Base-by-base conservation (phyloP, 2,113 vertebrate genomes). In the Prunella himalayana region DNA sequence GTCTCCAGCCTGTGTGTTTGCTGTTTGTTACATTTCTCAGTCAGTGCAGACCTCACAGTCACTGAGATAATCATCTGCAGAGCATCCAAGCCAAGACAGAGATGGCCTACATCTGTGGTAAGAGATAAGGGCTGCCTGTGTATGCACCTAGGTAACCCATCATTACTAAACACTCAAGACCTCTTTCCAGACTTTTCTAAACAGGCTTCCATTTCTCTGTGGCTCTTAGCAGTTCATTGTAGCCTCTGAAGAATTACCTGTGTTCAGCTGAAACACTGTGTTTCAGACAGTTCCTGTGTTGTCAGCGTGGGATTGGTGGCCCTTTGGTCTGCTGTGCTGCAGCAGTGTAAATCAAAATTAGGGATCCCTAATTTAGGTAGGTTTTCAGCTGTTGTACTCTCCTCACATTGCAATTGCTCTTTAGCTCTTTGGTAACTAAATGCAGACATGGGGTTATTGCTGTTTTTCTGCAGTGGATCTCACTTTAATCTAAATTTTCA, bases 261-360 rank as follows among this genome's bases (percentile, higher is more conserved):
- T 25, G 13, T 28, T 86, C 56, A 18, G 6, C 53, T 75, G 83
- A 54, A 66, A 20, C 3, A 6, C 10, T 56, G 4, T 45, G 8
- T 44, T 82, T 89, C 45, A 47, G 56, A 9, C 44, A 53, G 57
- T 42, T 82, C 3, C 0, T 49, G 3, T 25, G 15, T 25, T 45
- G 41, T 56, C 41, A 65, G 1, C 0, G 0, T 86, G 17, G 25
- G 39, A 49, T 10, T 35, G 35, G 27, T 53, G 37, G n/a, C 41
- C n/a, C 57, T 82, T 56, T 51, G n/a, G 22, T 85, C 35, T 83
- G 49, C 73, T 22, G 7, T 20, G 72, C 51, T 68, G 42, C 13
- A 18, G 20, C 35, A 17, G 13, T 50, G 7, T 70, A 47, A 39
- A 27, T 56, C 68, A 35, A 41, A 86, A 31, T 51, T n/a, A 28